Conservation (phyloP, 2,888 invertebrate genomes). For the Stenotaenia linearis region DNA sequence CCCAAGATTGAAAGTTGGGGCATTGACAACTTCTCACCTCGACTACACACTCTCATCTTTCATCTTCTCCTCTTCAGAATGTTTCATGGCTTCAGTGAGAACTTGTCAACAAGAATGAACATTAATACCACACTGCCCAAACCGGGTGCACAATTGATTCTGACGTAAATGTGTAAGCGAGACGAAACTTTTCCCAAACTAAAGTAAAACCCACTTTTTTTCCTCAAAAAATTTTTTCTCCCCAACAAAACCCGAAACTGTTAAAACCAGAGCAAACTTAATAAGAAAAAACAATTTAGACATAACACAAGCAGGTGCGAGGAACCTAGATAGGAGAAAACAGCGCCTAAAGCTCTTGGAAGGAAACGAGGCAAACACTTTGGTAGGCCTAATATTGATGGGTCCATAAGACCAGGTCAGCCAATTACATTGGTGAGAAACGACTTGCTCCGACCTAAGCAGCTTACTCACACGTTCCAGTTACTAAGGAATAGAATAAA, state of each 20-base stretch:
- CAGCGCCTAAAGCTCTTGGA: neutral
- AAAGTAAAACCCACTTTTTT: neutral
- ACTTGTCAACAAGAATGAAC: neutral
- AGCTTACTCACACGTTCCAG: neutral
- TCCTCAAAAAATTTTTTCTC: neutral
- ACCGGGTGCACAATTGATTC: neutral
- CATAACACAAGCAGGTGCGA: neutral
- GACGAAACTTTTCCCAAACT: neutral
- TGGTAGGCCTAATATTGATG: neutral
- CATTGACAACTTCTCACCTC: neutral
- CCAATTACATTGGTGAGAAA: neutral
- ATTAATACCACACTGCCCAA: neutral
- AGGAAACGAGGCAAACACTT: neutral
- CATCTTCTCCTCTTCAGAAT: neutral
- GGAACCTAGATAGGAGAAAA: neutral
- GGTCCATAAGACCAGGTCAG: neutral
- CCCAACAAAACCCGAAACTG: neutral
- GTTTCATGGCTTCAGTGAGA: neutral
- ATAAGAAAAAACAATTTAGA: neutral
- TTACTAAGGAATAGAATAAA: neutral
- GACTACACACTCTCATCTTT: neutral
- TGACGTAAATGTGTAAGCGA: neutral
- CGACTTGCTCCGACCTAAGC: neutral
- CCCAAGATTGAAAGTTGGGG: neutral
- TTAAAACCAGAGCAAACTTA: neutral